Conservation (phyloP, 2,113 vertebrate genomes). For the Chauna torquata region DNA sequence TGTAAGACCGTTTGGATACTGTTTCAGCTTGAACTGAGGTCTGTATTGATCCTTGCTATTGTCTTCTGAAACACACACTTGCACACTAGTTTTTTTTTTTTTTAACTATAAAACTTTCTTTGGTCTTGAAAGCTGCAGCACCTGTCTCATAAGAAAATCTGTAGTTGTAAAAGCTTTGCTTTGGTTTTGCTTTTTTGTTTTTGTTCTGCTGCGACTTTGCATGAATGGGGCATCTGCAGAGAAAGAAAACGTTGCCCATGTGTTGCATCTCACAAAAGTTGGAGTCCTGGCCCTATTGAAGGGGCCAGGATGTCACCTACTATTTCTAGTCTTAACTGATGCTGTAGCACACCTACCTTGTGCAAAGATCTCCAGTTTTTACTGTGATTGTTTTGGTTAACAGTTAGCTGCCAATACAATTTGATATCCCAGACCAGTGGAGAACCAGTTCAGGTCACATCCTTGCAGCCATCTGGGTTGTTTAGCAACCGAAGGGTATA, state of each 20-base stretch:
- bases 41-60: background rate
- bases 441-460: constrained; percentile 54
- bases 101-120: background rate
- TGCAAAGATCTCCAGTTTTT: constrained; percentile 8
- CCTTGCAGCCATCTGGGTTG: constrained; percentile 48
- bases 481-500: constrained; percentile 62
- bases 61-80: constrained; percentile 49
- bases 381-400: constrained; percentile 16
- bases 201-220: constrained; percentile 37
- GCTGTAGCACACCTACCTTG: background rate
- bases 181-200: background rate
- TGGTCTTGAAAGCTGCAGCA: constrained; percentile 30
- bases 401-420: background rate
- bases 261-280: constrained; percentile 19
- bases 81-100: constrained; percentile 6
- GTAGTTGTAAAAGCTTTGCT: constrained; percentile 42
- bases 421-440: constrained; percentile 12
- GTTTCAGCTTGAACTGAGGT: constrained; percentile 20
- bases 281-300: background rate
- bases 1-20: background rate
- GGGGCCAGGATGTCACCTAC: background rate
- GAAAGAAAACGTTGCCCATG: background rate
- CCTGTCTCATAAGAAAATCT: constrained; percentile 27
- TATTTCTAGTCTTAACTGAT: constrained; percentile 49
- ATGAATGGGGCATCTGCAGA: background rate